Evolutionary conservation across 2,113 vertebrate species (phyloP), one percentile per base, ranked within the genome.

Genomic region (Paedocypris sp.): DNA sequence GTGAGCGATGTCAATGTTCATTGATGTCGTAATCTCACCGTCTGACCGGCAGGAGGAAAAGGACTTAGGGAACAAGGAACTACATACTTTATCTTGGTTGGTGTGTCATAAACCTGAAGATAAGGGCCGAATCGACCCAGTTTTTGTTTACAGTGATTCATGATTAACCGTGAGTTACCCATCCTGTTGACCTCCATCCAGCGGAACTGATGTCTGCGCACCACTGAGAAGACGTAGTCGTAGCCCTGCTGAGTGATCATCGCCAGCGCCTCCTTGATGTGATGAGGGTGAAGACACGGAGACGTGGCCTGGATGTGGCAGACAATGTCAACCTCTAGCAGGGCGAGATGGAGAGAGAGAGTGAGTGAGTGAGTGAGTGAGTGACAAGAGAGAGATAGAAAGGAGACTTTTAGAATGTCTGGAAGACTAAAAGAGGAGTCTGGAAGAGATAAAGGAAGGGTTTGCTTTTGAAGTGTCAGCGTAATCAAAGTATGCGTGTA

Each of bases 241-340:
- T 70, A 94, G 1, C 82, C 84, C 0, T 74, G 4, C 33, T 79
- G 51, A 0, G 58, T 75, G 61, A 88, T 82, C 73, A 85, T 84
- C 46, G 83, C 77, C 60, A 97, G 79, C 33, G 95, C 88, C 57
- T 86, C 80, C 67, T 78, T 83, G 52, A 98, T 72, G 32, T 97
- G 91, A 3, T 68, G 66, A 10, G 95, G 95, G 38, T 98, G 92
- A 33, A 98, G 86, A 69, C 95, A 97, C 0, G 95, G 95, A 16
- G 94, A 90, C 0, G 94, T 98, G 6, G 91, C 94, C 78, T 98
- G 95, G 64, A 98, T 93, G 73, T 97, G 84, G 63, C 92, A 91
- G 11, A 98, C 57, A 51, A 98, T 79, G 22, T 91, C 87, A 70
- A 98, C 85, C 56, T 89, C 94, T 97, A 25, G 69, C 71, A 72